Evolutionary conservation across 2,113 vertebrate species (phyloP).

Genomic region (Hypocryptadius cinnamomeus): DNA sequence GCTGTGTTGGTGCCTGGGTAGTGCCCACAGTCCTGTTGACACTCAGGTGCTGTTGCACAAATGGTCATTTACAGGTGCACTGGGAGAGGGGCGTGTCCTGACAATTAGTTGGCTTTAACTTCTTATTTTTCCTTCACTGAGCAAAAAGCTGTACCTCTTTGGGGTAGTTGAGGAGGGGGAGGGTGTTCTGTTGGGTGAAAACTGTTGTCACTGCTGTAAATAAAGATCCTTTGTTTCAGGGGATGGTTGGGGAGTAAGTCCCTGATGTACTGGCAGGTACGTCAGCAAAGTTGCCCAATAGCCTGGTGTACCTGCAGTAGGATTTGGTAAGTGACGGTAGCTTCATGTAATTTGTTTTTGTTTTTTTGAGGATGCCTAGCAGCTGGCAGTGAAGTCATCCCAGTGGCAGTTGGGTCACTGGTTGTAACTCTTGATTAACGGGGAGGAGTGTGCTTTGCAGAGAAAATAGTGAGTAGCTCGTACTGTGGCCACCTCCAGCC

Average conservation of each 20-base stretch:
- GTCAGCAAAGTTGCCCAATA: background rate
- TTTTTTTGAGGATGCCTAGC: background rate
- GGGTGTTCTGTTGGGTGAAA: background rate
- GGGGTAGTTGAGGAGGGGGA: background rate
- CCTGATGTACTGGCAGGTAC: background rate
- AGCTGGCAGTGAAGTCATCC: background rate
- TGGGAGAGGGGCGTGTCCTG: background rate
- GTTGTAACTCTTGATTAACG: background rate
- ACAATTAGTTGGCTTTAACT: background rate
- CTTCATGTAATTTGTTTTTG: background rate
- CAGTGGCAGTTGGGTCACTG: background rate
- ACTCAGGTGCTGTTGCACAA: background rate
- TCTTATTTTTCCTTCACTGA: background rate
- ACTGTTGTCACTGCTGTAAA: background rate
- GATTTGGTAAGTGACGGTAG: background rate
- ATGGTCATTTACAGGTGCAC: background rate
- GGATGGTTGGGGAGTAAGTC: background rate
- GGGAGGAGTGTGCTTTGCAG: background rate
- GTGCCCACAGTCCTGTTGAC: background rate
- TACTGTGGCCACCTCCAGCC: background rate
- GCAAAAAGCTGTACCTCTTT: background rate
- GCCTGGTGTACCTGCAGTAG: background rate
- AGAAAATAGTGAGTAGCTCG: background rate
- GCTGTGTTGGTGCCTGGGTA: background rate
- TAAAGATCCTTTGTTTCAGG: background rate